A percentile compares a stretch with the other conserved stretches of the same genome.
Evolutionary conservation across 2,888 invertebrate genomes (phyloP).

Genomic region (Scelioninae gen. 2): DNA sequence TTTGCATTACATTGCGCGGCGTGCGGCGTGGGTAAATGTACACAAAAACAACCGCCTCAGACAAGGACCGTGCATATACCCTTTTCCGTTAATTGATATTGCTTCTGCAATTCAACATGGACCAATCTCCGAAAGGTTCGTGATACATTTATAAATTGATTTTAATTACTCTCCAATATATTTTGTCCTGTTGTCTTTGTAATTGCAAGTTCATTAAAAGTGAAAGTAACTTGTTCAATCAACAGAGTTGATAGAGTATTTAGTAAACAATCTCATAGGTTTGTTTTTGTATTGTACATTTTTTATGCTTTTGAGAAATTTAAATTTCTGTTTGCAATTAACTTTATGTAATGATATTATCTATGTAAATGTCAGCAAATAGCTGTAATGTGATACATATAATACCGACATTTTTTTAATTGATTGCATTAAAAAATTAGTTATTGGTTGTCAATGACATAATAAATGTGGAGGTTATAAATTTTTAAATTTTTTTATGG

Average conservation of each 20-base stretch:
- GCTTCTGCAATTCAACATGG: conserved; percentile 14
- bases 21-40: conserved; percentile 53
- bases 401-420: too few species aligned
- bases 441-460: too few species aligned
- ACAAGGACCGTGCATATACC: conserved; percentile 4
- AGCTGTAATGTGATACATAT: too few species aligned
- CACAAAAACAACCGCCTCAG: conserved; percentile 40
- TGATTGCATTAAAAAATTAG: too few species aligned
- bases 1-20: conserved; percentile 18
- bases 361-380: too few species aligned
- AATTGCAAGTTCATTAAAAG: conserved; percentile 33
- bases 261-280: conserved; percentile 16
- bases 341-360: too few species aligned
- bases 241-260: background rate
- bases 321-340: background rate
- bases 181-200: background rate
- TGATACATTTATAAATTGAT: background rate
- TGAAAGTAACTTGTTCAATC: conserved; percentile 26
- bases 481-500: too few species aligned
- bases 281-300: conserved; percentile 1
- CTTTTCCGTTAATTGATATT: conserved; percentile 6
- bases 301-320: background rate
- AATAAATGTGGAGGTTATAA: too few species aligned
- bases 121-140: conserved; percentile 16
- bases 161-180: background rate